phyloP scores from a whole-genome alignment of 2,888 invertebrate genomes.

The Periphyllus acericola region DNA sequence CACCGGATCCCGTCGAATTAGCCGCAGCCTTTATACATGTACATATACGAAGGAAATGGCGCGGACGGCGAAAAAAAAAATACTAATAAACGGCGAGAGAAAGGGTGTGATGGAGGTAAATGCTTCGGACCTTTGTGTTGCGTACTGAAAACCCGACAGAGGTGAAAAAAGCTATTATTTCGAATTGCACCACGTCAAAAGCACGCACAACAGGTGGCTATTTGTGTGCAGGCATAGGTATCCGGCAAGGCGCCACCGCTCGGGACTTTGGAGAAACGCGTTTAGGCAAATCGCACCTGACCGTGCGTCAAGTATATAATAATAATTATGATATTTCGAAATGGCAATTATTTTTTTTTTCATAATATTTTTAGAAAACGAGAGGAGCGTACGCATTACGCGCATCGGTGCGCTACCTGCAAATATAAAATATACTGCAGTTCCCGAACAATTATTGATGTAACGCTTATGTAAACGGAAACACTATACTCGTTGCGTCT shows the following conservation, averaged over 20 bases:
- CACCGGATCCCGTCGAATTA: slow-evolving; percentile 49
- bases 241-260: not conserved
- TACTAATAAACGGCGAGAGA: not conserved
- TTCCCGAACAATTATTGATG: not conserved
- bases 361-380: not conserved
- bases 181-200: slow-evolving; percentile 31
- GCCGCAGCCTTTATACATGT: not conserved
- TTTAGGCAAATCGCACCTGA: not conserved
- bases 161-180: slow-evolving; percentile 38
- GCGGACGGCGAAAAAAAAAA: not conserved
- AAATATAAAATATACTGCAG: too few relatives aligned
- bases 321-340: not conserved
- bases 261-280: not conserved
- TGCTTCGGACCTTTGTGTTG: slow-evolving; percentile 21
- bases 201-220: slow-evolving; percentile 49
- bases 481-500: not conserved
- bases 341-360: too few relatives aligned
- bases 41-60: not conserved
- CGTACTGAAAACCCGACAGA: not conserved
- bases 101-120: slow-evolving; percentile 11
- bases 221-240: not conserved
- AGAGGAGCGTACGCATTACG: not conserved
- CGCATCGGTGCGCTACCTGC: not conserved
- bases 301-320: not conserved
- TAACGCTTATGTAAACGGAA: not conserved